A percentile compares a stretch with the other conserved stretches of the same genome.
Evolutionary conservation across 2,888 invertebrate species (phyloP).

Genomic region (Hoplodrina ambigua): DNA sequence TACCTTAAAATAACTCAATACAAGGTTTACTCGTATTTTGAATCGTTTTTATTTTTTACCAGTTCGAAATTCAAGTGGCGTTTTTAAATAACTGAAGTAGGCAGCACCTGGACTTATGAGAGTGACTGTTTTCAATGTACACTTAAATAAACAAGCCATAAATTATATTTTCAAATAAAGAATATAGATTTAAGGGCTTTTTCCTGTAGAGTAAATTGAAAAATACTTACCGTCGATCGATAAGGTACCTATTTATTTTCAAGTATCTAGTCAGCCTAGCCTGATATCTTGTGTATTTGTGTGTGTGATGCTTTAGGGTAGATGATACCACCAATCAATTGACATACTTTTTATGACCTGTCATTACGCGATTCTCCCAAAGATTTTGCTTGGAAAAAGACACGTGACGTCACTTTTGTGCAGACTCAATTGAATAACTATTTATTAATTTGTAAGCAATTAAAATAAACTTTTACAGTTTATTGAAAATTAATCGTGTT

Average conservation of each 20-base stretch:
- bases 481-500: too few species aligned
- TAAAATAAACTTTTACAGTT: too few species aligned
- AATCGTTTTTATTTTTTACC: slow-evolving; percentile 56
- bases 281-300: background rate
- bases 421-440: too few species aligned
- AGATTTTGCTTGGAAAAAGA: too few species aligned
- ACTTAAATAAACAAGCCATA: slow-evolving; percentile 59
- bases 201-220: background rate
- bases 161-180: slow-evolving; percentile 32
- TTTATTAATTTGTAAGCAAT: too few species aligned
- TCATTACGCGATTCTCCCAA: too few species aligned
- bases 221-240: background rate
- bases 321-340: too few species aligned
- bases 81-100: slow-evolving; percentile 63
- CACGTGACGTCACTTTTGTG: too few species aligned
- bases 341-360: too few species aligned
- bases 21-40: slow-evolving; percentile 40
- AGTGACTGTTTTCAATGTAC: slow-evolving; percentile 49
- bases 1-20: background rate
- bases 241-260: background rate
- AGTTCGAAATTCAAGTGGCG: slow-evolving; percentile 66
- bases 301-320: too few species aligned
- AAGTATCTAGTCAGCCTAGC: background rate
- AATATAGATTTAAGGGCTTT: slow-evolving; percentile 5
- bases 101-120: slow-evolving; percentile 68